Evolutionary conservation across 2,888 invertebrate species (phyloP).

Genomic region (Drosophila paucipuncta): DNA sequence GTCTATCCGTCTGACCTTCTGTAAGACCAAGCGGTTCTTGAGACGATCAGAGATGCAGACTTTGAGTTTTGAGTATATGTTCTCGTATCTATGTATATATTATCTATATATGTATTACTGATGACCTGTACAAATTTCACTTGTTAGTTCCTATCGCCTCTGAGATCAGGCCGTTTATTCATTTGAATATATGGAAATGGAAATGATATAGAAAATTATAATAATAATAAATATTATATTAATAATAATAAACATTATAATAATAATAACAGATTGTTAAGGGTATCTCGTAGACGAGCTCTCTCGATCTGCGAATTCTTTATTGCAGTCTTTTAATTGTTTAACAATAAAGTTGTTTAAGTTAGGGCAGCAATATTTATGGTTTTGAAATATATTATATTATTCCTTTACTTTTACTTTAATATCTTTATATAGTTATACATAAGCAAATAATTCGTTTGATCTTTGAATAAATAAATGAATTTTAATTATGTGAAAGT

Average conservation of each 20-base stretch:
- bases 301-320: neutral
- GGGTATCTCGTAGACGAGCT: neutral
- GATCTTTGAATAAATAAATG: neutral
- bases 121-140: neutral
- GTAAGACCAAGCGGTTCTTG: neutral
- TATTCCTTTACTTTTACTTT: neutral
- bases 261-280: neutral
- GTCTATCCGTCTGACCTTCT: neutral
- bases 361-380: neutral
- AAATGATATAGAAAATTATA: neutral
- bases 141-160: neutral
- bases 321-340: neutral
- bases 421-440: neutral
- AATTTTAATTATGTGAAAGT: neutral
- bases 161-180: neutral
- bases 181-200: neutral
- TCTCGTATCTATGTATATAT: neutral
- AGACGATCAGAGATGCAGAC: neutral
- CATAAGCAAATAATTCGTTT: neutral
- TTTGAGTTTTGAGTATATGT: neutral
- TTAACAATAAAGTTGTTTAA: neutral
- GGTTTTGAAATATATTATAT: neutral
- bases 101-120: neutral
- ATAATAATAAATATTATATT: neutral
- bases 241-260: neutral